Evolutionary conservation across 2,888 invertebrate genomes (phyloP), one percentile per base, ranked within the genome.

Genomic region (Eristalis tenax): DNA sequence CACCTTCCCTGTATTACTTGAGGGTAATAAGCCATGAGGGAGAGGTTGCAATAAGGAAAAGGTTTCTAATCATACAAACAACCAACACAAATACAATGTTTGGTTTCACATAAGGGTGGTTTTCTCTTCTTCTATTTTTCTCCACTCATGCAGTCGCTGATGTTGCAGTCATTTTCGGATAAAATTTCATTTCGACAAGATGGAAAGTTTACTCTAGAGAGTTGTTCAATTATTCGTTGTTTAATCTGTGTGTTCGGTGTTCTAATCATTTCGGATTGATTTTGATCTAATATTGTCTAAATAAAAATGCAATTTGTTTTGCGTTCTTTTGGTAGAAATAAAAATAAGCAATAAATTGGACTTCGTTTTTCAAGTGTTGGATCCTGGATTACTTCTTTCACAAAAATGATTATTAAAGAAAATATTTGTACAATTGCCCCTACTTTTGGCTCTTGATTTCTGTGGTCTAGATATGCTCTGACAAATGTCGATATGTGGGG

Each of bases 51-150:
- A 61, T 80, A 70, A 66, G 70, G 50, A 61, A 70, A 76, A 35
- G 76, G 66, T 80, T 70, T 84, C 61, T 80, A 80, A 80, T 84
- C 80, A 23, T n/a, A 80, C 75, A 76, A 76, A 73, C 64, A 68
- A 73, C 68, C 23, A 40, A 66, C 61, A 57, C 66, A 76, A 43
- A 43, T 11, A 40, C 18, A 43, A 28, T 1, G 15, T 66, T 40
- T 43, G 1, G n/a, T 35, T 66, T 32, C 11, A 22, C 57, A 50
- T 68, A 78, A 71, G 86, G 86, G 82, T 78, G 50, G 77, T 59
- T 74, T 38, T 26, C 26, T 1, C n/a, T 26, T 18, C 8, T 35
- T 10, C 1, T 50, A 8, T 8, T 4, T 50, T 38, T 13, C 13
- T 50, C n/a, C 1, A 50, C 18, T 18, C 18, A n/a, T 4, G 40